A percentile compares a stretch with the other conserved stretches of the same genome.
Conservation (phyloP, 2,113 vertebrate genomes). For the Engystomops pustulosus region DNA sequence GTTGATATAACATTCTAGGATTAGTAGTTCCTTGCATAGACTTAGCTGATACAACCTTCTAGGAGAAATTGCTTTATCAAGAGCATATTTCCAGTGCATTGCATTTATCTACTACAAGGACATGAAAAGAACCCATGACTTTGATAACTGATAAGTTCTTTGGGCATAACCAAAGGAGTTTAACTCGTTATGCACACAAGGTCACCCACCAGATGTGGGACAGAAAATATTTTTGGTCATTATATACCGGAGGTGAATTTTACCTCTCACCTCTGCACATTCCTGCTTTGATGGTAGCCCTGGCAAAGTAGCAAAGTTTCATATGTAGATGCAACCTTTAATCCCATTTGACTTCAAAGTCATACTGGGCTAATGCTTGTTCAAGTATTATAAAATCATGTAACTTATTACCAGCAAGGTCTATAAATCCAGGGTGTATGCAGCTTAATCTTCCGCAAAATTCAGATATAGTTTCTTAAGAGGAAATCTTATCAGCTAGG, state of each 20-base stretch:
- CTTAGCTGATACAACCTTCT: background rate
- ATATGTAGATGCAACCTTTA: conserved; percentile 37
- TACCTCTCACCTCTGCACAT: conserved; percentile 54
- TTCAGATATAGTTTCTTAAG: background rate
- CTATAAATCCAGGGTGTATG: conserved; percentile 15
- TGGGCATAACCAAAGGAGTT: conserved; percentile 3
- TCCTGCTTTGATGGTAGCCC: conserved; percentile 55
- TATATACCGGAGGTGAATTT: conserved; percentile 57
- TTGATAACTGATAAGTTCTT: conserved; percentile 44
- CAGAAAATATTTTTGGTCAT: conserved; percentile 44
- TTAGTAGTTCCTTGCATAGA: background rate
- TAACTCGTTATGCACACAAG: conserved; percentile 38
- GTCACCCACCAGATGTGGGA: conserved; percentile 53
- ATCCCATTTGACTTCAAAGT: conserved; percentile 49
- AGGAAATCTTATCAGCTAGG: background rate
- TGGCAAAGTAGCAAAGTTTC: conserved; percentile 26
- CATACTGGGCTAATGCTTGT: background rate
- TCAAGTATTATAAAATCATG: conserved; percentile 9
- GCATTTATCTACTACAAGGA: conserved; percentile 33
- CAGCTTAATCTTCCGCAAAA: background rate
- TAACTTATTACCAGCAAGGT: background rate
- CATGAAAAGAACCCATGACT: conserved; percentile 6
- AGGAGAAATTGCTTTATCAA: background rate
- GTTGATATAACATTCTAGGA: background rate
- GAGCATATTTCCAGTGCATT: conserved; percentile 1